Evolutionary conservation across 1,140 invertebrate genomes (phyloP), one percentile per base, ranked within the genome.

Genomic region (Tribolium madens): DNA sequence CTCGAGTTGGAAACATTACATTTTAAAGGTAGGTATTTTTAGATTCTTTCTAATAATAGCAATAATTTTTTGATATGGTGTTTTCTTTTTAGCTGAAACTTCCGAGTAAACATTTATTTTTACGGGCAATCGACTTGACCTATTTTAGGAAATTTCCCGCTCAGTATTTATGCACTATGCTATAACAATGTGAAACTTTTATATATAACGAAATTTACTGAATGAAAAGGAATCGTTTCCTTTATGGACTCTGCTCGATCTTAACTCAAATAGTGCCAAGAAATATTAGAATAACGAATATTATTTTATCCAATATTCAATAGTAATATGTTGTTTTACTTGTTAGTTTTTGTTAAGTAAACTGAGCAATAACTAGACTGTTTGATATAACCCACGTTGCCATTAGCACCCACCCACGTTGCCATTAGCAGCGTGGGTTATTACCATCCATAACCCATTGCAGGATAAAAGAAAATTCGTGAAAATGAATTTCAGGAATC

Each of bases 21-120:
- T 42, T 47, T 42, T 26, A 60, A 74, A 74, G 15, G 15, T 57
- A 74, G 15, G 15, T 57, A 74, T 74, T 57, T 74, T 57, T 74
- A 75, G 15, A 15, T 26, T 46, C 9, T 33, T 33, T 36, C 21
- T 64, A 33, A 64, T 33, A 33, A 64, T 5, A 26, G 17, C 52
- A 14, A 57, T 57, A 57, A 18, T 57, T 57, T 64, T 33, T 64
- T 33, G 21, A 64, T 64, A 64, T 64, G 7, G 21, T 64, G 57
- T 64, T 64, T 64, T 33, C 57, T 33, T 64, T 64, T 64, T 64
- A 64, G 33, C 57, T n/a, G 26, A 33, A 57, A 17, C 15, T 21
- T 57, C 52, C 21, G 57, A 33, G 21, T 64, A 31, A 64, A 33
- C 57, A 33, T 33, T 64, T 64, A 31, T 64, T 64, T 57, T 64